These are phyloP conservation scores for Malurus splendens DNA, from an alignment of 2,797 vertebrate species.

Conservation along the genomic window DNA sequence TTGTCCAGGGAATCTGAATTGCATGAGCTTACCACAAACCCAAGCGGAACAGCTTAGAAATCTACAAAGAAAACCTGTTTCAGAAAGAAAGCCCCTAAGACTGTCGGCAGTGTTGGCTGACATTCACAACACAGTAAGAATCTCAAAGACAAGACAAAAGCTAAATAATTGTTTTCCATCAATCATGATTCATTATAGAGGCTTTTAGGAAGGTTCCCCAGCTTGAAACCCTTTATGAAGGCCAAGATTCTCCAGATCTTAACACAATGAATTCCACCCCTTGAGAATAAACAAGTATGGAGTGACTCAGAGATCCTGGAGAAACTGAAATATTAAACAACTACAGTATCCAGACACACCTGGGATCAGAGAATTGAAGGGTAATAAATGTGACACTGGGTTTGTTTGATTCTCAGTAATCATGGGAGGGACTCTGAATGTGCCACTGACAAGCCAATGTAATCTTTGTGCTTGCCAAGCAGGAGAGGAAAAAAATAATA, in stretches of 20 bases:
- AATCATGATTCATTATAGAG: not conserved
- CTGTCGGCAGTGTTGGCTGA: not conserved
- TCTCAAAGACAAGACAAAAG: not conserved
- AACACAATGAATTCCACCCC: not conserved
- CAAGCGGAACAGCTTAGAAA: not conserved
- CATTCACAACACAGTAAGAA: not conserved
- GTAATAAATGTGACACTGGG: not conserved
- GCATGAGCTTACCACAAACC: not conserved
- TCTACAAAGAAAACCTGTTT: not conserved
- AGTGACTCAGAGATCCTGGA: not conserved
- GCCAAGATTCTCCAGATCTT: not conserved
- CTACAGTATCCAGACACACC: not conserved
- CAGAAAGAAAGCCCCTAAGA: not conserved
- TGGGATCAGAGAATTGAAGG: not conserved
- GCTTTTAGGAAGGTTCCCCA: not conserved
- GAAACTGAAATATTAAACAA: not conserved
- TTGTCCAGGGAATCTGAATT: not conserved
- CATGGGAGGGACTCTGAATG: not conserved
- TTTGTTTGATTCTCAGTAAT: not conserved
- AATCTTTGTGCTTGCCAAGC: not conserved
- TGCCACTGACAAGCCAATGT: not conserved
- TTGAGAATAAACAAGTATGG: fast-evolving
- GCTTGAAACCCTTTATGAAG: not conserved
- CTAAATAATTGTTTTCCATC: fast-evolving
- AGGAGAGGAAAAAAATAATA: too few species aligned